Evolutionary conservation across 2,113 vertebrate genomes (phyloP).

Genomic region (Aspiorhynchus laticeps): DNA sequence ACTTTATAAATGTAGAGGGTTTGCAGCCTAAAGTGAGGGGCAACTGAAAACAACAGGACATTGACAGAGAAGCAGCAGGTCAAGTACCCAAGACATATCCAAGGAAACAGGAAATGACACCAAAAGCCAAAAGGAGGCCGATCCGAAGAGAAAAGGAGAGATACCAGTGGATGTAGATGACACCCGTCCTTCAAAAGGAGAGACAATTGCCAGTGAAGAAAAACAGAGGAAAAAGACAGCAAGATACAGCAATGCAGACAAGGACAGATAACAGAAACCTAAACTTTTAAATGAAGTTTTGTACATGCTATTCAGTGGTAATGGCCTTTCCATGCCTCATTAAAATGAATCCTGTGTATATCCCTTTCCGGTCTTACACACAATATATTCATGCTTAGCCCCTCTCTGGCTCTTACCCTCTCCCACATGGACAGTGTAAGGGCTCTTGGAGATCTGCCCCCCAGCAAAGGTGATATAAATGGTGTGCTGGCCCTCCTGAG

Average conservation of each 20-base stretch:
- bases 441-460: constrained; percentile 85
- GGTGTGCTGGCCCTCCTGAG: constrained; percentile 80
- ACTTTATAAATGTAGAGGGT: background rate
- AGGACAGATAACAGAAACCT: background rate
- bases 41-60: constrained; percentile 18
- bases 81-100: constrained; percentile 74
- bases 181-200: constrained; percentile 64
- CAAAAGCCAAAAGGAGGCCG: constrained; percentile 70
- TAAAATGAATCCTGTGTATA: background rate
- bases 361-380: background rate
- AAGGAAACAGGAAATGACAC: constrained; percentile 76
- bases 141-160: constrained; percentile 71
- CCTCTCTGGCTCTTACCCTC: constrained; percentile 75
- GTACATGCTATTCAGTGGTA: background rate
- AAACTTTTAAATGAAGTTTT: background rate
- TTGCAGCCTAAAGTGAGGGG: background rate
- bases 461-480: constrained; percentile 86
- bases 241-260: constrained; percentile 2
- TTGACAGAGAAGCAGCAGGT: constrained; percentile 51
- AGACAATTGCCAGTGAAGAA: constrained; percentile 46
- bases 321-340: background rate
- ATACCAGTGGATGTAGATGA: constrained; percentile 63
- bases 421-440: constrained; percentile 84
- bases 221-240: constrained; percentile 39
- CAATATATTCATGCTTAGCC: background rate